Percentiles rank a stretch among this genome's conserved stretches.
Conservation (phyloP, 2,888 invertebrate genomes). For the Boloria euphrosyne region DNA sequence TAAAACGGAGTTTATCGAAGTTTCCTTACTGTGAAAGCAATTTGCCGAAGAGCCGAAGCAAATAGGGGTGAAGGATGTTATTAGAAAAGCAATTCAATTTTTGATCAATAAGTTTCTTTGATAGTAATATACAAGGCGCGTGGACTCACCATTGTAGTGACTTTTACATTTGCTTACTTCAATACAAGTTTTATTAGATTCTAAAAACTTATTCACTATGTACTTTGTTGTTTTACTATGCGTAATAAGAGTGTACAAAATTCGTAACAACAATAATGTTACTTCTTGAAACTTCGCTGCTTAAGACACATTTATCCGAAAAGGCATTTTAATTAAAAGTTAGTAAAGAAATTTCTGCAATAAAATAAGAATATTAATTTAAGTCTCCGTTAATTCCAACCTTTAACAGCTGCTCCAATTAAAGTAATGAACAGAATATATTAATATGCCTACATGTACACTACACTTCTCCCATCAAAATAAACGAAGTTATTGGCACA, state of each 20-base stretch:
- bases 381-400: slow-evolving; percentile 1
- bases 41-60: slow-evolving; percentile 40
- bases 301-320: slow-evolving; percentile 1
- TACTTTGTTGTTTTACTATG: slow-evolving; percentile 4
- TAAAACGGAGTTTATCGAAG: slow-evolving; percentile 35
- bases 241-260: neutral
- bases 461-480: slow-evolving; percentile 12
- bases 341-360: neutral
- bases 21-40: slow-evolving; percentile 40
- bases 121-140: slow-evolving; percentile 14
- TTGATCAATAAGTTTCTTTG: slow-evolving; percentile 35
- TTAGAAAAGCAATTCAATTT: slow-evolving; percentile 39
- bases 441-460: slow-evolving; percentile 9
- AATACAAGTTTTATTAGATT: slow-evolving; percentile 7
- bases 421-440: slow-evolving; percentile 11
- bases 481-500: slow-evolving; percentile 25
- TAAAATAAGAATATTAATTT: slow-evolving; percentile 4
- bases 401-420: neutral
- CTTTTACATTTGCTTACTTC: slow-evolving; percentile 5
- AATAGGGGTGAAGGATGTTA: slow-evolving; percentile 41
- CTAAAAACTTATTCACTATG: neutral
- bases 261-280: slow-evolving; percentile 3
- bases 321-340: slow-evolving; percentile 12
- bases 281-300: slow-evolving; percentile 5
- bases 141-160: neutral